Evolutionary conservation across 2,888 invertebrate species (phyloP), one percentile per base, ranked within the genome.

Genomic region (Aleiodes testaceus): DNA sequence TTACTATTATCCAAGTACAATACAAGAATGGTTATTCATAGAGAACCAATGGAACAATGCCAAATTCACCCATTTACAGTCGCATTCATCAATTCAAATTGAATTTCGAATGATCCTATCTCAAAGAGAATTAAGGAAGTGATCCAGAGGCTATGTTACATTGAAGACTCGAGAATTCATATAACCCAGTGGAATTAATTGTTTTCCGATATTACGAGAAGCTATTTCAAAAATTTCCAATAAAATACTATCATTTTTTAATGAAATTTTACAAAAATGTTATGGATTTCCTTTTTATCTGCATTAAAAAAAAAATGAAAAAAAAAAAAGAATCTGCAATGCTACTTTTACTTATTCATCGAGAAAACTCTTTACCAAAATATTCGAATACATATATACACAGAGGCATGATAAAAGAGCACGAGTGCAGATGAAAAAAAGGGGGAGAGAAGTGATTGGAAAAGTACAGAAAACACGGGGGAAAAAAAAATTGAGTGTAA

Each of bases 21-120:
- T 59, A 59, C 59, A 42, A 42, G 36, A 16, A 59, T 59, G 59
- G 59, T 59, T 59, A 59, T 59, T 59, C 59, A 59, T 59, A 36
- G 36, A 59, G 16, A 36, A 6, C 36, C 16, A 59, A 59, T 59
- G 59, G 59, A 59, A 59, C 59, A 59, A 59, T 18, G 59, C 59
- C 59, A 59, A 59, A 18, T 36, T 36, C 36, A 9, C 36, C 36
- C 42, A 59, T 16, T 59, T 36, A 59, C 42, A 14, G 36, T 36
- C 36, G 59, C 36, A 36, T 36, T 59, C 42, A 59, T 59, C 59
- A 59, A 59, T 59, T 59, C 42, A 36, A 42, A 42, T 36, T 59
- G 59, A 42, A 18, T 20, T 59, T 42, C 42, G 36, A 42, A 59
- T 59, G 59, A 59, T 59, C 59, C 14, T 59, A 59, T 42, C 59